Evolutionary conservation across 1,140 invertebrate genomes (phyloP), one percentile per base, ranked within the genome.

Genomic region (Brachionus koreanus): DNA sequence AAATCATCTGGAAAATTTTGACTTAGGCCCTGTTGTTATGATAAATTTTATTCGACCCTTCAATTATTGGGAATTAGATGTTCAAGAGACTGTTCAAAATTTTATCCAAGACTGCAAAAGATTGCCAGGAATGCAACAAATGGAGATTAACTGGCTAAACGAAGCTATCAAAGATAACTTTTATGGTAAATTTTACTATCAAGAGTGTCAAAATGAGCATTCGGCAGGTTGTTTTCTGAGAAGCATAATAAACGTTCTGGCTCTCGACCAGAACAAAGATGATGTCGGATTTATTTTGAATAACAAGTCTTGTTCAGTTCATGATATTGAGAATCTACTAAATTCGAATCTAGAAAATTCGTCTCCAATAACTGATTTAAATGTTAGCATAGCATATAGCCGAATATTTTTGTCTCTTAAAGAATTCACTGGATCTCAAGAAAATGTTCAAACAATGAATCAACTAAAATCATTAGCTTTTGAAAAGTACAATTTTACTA

Each of bases 121-220:
- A 12, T 61, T 79, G 12, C 35, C 35, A 7, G 76, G 76, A n/a
- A 79, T 79, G 76, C 25, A 23, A 5, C 0, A 79, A 33, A 61
- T 79, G 46, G 76, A 79, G 39, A 61, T 79, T 13, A 61, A n/a
- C 19, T 79, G 76, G 76, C 33, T 79, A 35, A 9, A 79, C 37
- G 37, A 39, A 10, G 57, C 49, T 0, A 0, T 77, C 16, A 77
- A 77, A 49, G 42, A 49, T 19, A 7, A 16, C 2, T 23, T 5
- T 12, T 12, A 3, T 12, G 23, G 1, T 39, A 79, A 61, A 37
- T 13, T 12, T 37, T 5, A 10, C 13, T 29, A 61, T 25, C 25
- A 39, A 4, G 39, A 49, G 4, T 43, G 19, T 23, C 19, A 46
- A 29, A n/a, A 46, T 5, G 39, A 46, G 6, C 0, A 46, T 46